Conservation (phyloP, 2,113 vertebrate species). For the Engystomops pustulosus region DNA sequence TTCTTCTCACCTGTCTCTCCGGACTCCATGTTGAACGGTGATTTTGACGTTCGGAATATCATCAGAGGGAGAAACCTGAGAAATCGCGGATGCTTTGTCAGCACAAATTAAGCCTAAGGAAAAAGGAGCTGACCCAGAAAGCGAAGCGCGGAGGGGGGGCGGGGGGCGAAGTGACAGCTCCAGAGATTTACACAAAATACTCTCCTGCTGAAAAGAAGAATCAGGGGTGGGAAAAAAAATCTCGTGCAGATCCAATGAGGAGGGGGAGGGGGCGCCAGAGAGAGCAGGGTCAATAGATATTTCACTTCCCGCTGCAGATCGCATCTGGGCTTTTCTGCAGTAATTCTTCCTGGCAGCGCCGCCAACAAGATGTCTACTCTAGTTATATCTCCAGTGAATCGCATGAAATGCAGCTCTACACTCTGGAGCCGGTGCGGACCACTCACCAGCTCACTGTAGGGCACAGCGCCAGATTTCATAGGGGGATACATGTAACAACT, state of each 20-base stretch:
- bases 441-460: neutral
- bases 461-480: no score
- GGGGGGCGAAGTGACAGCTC: constrained; percentile 39
- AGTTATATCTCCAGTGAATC: constrained; percentile 32
- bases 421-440: neutral
- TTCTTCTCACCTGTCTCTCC: constrained; percentile 34
- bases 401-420: neutral
- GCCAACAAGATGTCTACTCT: constrained; percentile 33
- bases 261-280: neutral
- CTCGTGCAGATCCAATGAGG: neutral
- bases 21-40: neutral
- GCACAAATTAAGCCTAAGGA: constrained; percentile 44
- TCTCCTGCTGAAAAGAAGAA: constrained; percentile 7
- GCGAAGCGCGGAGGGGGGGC: neutral
- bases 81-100: constrained; percentile 52
- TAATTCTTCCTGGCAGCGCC: constrained; percentile 33
- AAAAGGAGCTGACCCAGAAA: constrained; percentile 55
- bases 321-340: neutral
- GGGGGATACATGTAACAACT: no score
- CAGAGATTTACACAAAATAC: constrained; percentile 11
- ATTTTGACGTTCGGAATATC: constrained; percentile 22
- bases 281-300: constrained; percentile 26
- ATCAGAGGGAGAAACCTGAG: constrained; percentile 23
- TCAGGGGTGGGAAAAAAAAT: constrained; percentile 5
- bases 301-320: constrained; percentile 30